phyloP scores from a whole-genome alignment of 2,797 vertebrate genomes.

The Triplophysa bombifrons region DNA sequence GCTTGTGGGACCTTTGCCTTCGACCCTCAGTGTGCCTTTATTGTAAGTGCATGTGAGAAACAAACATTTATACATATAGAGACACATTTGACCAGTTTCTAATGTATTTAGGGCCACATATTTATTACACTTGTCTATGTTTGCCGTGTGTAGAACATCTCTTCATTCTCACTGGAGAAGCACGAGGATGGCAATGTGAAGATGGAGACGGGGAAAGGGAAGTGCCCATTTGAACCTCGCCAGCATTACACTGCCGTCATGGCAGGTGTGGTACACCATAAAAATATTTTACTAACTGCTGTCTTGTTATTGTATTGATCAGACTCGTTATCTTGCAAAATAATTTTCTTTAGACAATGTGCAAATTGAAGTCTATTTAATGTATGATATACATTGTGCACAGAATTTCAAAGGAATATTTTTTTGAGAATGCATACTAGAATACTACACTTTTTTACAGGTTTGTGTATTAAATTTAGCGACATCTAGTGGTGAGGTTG shows the following conservation, averaged over 20 bases:
- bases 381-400: no score
- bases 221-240: constrained; percentile 88
- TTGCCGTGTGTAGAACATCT: constrained; percentile 71
- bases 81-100: background rate
- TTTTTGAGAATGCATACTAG: no score
- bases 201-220: constrained; percentile 86
- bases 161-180: constrained; percentile 77
- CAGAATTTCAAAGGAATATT: no score
- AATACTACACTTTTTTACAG: no score
- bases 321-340: no score
- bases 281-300: no score
- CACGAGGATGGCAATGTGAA: constrained; percentile 68
- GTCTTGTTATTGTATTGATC: no score
- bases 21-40: constrained; percentile 85
- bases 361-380: no score
- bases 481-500: no score
- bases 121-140: background rate
- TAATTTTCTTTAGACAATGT: no score
- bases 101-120: background rate
- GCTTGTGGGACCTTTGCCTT: constrained; percentile 90
- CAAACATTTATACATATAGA: no score
- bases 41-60: constrained; percentile 74
- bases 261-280: constrained; percentile 75
- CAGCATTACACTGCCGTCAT: constrained; percentile 89
- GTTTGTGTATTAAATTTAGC: no score